These are phyloP conservation scores for Gopherus evgoodei DNA, from an alignment of 2,113 vertebrate species.

Conservation along the genomic window DNA sequence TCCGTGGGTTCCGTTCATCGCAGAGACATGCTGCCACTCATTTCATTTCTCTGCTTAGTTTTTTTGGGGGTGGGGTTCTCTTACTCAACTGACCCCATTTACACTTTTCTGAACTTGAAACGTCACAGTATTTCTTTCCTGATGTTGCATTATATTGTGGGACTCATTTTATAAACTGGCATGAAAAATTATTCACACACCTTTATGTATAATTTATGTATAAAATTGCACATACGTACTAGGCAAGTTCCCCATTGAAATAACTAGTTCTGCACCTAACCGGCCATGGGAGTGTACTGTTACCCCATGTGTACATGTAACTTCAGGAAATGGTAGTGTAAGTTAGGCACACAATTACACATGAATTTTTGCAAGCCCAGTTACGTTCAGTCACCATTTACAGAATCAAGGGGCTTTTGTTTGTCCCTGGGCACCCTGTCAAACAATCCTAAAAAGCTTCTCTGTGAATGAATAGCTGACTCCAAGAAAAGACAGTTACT, in stretches of 20 bases:
- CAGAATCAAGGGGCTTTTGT: not conserved
- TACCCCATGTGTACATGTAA: not conserved
- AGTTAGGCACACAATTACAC: not conserved
- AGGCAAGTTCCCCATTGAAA: not conserved
- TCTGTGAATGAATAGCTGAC: not conserved
- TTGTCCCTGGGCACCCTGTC: fast-evolving
- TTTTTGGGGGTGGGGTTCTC: not conserved
- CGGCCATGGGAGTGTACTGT: not conserved
- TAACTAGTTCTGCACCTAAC: not conserved
- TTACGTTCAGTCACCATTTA: fast-evolving
- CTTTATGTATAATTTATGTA: not conserved
- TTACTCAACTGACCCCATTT: not conserved
- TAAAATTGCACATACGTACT: not conserved
- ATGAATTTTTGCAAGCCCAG: not conserved
- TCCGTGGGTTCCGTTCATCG: not conserved
- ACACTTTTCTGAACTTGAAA: not conserved
- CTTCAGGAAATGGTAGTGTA: not conserved
- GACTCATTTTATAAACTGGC: not conserved
- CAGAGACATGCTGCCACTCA: not conserved
- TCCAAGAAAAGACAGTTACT: not conserved
- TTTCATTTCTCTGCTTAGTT: not conserved
- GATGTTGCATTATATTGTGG: not conserved
- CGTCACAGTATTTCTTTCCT: not conserved
- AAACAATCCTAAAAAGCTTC: not conserved
- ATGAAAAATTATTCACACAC: not conserved